These are phyloP conservation scores for Brachypteracias leptosomus DNA, from an alignment of 2,113 vertebrate genomes.

Conservation along the genomic window DNA sequence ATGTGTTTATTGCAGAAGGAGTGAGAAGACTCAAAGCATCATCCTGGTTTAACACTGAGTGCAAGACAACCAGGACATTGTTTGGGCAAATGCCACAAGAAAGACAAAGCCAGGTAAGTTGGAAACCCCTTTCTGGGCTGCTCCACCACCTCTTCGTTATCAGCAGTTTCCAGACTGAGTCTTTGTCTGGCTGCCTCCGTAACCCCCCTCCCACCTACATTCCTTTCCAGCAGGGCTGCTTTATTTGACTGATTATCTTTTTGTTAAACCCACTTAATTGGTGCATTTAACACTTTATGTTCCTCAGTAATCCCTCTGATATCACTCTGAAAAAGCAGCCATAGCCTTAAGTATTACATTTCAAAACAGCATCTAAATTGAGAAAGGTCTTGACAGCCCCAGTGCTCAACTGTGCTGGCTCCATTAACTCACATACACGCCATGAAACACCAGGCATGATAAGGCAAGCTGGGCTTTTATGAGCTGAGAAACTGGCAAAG, in stretches of 20 bases:
- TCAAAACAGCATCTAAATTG: neutral
- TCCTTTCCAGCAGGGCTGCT: conserved; percentile 35
- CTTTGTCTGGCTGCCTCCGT: neutral
- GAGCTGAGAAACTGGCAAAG: neutral
- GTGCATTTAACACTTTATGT: conserved; percentile 6
- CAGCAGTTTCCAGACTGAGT: neutral
- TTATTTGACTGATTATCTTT: conserved; percentile 43
- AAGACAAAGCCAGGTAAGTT: neutral
- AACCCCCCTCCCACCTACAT: conserved; percentile 49
- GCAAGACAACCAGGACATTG: neutral
- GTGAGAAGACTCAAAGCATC: neutral
- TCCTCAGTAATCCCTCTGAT: neutral
- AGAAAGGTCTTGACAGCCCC: neutral
- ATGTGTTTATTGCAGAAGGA: neutral
- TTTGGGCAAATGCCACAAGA: neutral
- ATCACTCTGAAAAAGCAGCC: neutral
- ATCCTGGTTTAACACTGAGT: neutral
- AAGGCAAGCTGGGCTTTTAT: neutral
- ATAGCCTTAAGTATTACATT: neutral
- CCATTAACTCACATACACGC: neutral
- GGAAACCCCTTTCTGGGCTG: neutral
- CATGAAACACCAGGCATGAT: neutral
- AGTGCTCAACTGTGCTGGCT: rapidly evolving
- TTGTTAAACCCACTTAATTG: conserved; percentile 31
- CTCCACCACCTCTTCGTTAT: neutral